phyloP scores from a whole-genome alignment of 2,113 vertebrate genomes.

The Chloropsis hardwickii region DNA sequence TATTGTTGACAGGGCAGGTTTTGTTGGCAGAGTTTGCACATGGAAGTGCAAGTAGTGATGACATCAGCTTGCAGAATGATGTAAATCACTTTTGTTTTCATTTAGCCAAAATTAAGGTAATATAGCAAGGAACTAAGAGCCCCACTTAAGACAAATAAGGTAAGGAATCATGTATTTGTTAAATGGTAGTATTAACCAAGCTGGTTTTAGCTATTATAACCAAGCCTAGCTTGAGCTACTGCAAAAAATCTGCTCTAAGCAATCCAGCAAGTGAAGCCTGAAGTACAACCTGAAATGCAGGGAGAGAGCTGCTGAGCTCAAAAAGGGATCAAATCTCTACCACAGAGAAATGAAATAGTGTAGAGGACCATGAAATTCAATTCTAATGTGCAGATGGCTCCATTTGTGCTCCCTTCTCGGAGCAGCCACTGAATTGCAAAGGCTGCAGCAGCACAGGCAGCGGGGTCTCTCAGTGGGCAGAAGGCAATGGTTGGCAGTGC shows the following conservation, averaged over 20 bases:
- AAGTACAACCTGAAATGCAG: not conserved
- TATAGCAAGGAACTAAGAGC: not conserved
- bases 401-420: not conserved
- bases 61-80: not conserved
- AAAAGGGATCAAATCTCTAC: not conserved
- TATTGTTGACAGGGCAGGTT: not conserved
- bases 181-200: not conserved
- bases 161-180: not conserved
- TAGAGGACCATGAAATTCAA: not conserved
- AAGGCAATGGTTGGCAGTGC: not conserved
- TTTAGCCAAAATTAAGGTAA: not conserved
- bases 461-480: accelerated
- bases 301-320: not conserved
- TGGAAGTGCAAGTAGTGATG: not conserved
- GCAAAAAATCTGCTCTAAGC: not conserved
- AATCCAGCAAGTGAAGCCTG: not conserved
- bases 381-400: not conserved
- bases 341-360: not conserved
- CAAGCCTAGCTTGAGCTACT: not conserved
- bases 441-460: not conserved
- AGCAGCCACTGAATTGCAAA: not conserved
- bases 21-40: not conserved
- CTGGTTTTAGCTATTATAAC: not conserved
- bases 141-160: not conserved
- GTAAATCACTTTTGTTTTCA: not conserved